Base-by-base conservation (phyloP, 2,113 vertebrate genomes). In the Phalacrocorax carbo region DNA sequence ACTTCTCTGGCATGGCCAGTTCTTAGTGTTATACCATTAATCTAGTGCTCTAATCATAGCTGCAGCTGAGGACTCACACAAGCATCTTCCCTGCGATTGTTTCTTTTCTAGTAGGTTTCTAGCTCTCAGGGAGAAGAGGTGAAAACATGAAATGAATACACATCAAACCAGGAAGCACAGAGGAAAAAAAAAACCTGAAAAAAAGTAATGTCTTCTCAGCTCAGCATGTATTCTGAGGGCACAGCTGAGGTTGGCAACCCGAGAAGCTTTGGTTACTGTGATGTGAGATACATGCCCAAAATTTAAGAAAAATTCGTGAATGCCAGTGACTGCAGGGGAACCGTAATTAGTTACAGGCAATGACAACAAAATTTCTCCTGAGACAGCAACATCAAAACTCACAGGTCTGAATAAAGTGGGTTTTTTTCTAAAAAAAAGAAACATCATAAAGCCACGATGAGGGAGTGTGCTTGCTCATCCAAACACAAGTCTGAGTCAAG, bases 111-210 rank as follows among this genome's bases (percentile, higher is more conserved):
- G 21, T 34, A 78, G 68, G 42, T 78, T 89, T 94, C 76, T 71
- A 55, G 30, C 42, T 92, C 18, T 73, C 1, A 0, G 23, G 27
- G 58, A 86, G 46, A 77, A 60, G 11, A 86, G n/a, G 22, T 71
- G 55, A 88, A 97, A 92, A 81, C 60, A 66, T 87, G 55, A 92
- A 88, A 85, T 62, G 61, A 90, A 66, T 87, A 44, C 23, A 75
- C 32, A 80, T 92, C 79, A 96, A 88, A 92, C 76, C 32, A 58
- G 14, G n/a, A 81, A 78, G 49, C 13, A 51, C 27, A 90, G 48
- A 72, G 14, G 3, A 22, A 21, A 48, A 68, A 60, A 23, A 25
- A 9, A 34, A 57, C 12, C 16, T 25, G 9, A 34, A 83, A 61
- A 42, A 42, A 32, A 72, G 42, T 58, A 62, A 70, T 55, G 62